Evolutionary conservation across 1,140 invertebrate genomes (phyloP), one percentile per base, ranked within the genome.

Genomic region (Penaeus indicus): DNA sequence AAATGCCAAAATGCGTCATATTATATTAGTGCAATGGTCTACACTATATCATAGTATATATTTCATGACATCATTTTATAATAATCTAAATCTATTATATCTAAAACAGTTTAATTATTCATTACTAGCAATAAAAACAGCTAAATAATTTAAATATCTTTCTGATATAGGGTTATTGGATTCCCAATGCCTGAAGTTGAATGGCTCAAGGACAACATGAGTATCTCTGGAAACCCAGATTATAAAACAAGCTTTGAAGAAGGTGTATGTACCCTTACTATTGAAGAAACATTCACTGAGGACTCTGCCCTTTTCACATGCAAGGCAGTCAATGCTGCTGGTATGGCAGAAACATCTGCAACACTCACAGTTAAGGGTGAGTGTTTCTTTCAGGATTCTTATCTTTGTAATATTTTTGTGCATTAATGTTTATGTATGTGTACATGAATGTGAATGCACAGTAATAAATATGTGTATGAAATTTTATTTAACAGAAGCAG

Each of bases 281-380:
- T 97, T 89, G 96, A 96, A 90, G 96, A 97, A 93, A 96, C 95
- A 1, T 97, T 97, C 91, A 94, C 95, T 16, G 96, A 97, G 92
- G 97, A 98, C 92, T 96, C 96, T 3, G 96, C 96, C 0, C 94
- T 93, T 63, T 98, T 97, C 91, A 96, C 95, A 1, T 96, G 96
- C 89, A 94, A 94, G 91, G 96, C 96, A 38, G 94, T 92, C 8
- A 97, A 97, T 92, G 92, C 93, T 19, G 93, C 93, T 78, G 97
- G 96, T n/a, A 92, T 93, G 54, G 94, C 94, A 1, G 96, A 97
- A 92, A 96, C 96, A 0, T 94, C 94, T 80, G 96, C 96, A 21
- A 94, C 93, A 47, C 93, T 98, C 19, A 95, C 94, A 61, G 96
- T 98, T 1, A 96, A 96, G 94, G 96, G 96, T 94, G 91, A 92